Base-by-base conservation (phyloP, 2,888 invertebrate species). In the Conops quadrifasciatus region DNA sequence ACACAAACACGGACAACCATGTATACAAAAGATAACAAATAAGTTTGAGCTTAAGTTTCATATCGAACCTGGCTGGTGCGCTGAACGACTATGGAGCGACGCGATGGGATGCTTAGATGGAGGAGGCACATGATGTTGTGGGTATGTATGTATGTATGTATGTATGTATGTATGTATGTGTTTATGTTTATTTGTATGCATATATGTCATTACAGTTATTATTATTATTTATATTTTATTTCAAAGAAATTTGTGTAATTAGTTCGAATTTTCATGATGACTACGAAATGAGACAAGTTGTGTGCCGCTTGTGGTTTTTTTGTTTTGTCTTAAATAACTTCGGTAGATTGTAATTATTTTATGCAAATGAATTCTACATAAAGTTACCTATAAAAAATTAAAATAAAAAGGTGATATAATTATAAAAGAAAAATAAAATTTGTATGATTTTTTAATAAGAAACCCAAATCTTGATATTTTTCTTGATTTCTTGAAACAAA, bases 341-440 rank as follows among this genome's bases (percentile, higher is more conserved):
- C 58, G 24, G 59, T 30, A 4, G 49, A 19, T 15, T 49, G 11
- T n/a, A 49, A 49, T 49, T 49, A 15, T 49, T 5, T 49, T 19
- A n/a, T 74, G 67, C 69, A 74, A 77, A 80, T 82, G 82, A 81
- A 80, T 79, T 83, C 84, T 86, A 86, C 84, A 86, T 84, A 85
- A 86, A 86, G 85, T 86, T 83, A 81, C 84, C 86, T 86, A 86
- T 80, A 82, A 82, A 82, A 77, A 78, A 76, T 76, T 74, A 66
- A 75, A 78, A 74, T n/a, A 75, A 74, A 76, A 75, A 77, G 74
- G 77, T 75, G 77, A 74, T n/a, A n/a, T n/a, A 59, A 45, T 45
- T 45, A 60, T 26, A 60, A 28, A 72, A 64, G 75, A 76, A 75
- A 78, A 77, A 75, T 77, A 76, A 74, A 71, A 70, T 45, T 24